Evolutionary conservation across 1,140 invertebrate species (phyloP), one percentile per base, ranked within the genome.

Genomic region (Ceratosolen solmsi): DNA sequence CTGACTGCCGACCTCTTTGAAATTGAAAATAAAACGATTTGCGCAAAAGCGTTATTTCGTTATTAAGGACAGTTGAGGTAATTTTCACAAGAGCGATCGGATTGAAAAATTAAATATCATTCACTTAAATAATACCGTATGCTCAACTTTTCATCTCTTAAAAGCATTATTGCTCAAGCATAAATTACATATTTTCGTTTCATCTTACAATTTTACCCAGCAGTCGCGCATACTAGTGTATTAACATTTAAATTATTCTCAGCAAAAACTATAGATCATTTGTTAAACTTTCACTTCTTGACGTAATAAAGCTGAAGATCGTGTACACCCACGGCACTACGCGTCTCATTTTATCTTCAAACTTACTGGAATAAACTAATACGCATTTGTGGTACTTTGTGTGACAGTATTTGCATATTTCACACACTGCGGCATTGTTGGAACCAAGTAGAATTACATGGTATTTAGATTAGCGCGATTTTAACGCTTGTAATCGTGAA

Each of bases 221-320:
- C 51, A 20, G 2, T 15, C 33, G 33, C 25, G 25, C 30, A 33
- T 8, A n/a, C n/a, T 17, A n/a, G 17, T 70, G 30, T 25, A 41
- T 70, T 41, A 41, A 70, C 27, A 70, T 25, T 70, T 25, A n/a
- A 70, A 41, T 70, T n/a, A 41, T n/a, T 25, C n/a, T 22, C 22
- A 41, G 22, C 38, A 11, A 70, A 41, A 11, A 33, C 60, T 63
- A 30, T 27, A 27, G 15, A 36, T 33, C 17, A 20, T 63, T 63
- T 63, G 60, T 63, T 63, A 63, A 63, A 33, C 27, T 63, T 63
- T 63, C 60, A 63, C 60, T 63, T 63, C 60, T 63, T 25, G 9
- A 17, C 3, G 33, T 63, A 33, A 63, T 33, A 25, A 63, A 33
- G 30, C 7, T 63, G 60, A 63, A 63, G 60, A 63, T 33, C 13